These are phyloP conservation scores for Sebastes goodei DNA, from an alignment of 2,797 vertebrate species.

Conservation along the genomic window DNA sequence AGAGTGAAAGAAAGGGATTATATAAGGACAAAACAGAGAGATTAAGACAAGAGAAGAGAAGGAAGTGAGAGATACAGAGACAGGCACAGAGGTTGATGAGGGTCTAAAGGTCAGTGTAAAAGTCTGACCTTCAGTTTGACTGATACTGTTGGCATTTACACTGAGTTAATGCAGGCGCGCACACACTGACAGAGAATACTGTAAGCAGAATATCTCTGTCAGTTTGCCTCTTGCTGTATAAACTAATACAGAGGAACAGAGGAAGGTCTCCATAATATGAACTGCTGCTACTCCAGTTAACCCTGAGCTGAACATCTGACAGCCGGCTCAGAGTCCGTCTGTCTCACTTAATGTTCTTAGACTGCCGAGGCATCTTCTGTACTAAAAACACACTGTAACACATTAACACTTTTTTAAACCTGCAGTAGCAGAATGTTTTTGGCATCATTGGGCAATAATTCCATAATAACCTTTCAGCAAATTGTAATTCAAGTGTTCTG, in stretches of 20 bases:
- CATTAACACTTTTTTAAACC: not conserved
- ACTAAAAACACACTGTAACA: not conserved
- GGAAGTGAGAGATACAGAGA: not conserved
- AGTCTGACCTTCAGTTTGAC: slow-evolving; percentile 63
- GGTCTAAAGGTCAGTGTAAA: slow-evolving; percentile 56
- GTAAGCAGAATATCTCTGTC: slow-evolving; percentile 29
- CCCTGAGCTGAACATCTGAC: slow-evolving; percentile 22
- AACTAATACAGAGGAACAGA: slow-evolving; percentile 21
- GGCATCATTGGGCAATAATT: too few relatives aligned
- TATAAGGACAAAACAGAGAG: not conserved
- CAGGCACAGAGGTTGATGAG: slow-evolving; percentile 34
- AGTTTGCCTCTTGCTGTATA: slow-evolving; percentile 10
- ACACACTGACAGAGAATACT: not conserved
- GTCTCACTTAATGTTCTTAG: not conserved
- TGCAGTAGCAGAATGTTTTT: too few relatives aligned
- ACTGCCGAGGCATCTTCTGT: not conserved
- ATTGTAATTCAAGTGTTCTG: too few relatives aligned
- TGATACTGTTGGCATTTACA: slow-evolving; percentile 64
- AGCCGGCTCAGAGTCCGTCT: not conserved
- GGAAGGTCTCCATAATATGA: slow-evolving; percentile 18
- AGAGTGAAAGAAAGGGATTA: not conserved
- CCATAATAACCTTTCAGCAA: too few relatives aligned
- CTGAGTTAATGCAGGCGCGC: slow-evolving; percentile 15
- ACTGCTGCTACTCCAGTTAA: slow-evolving; percentile 31
- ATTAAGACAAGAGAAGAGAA: not conserved